Evolutionary conservation across 2,113 vertebrate species (phyloP), one percentile per base, ranked within the genome.

Genomic region (Hippocampus guttulatus): DNA sequence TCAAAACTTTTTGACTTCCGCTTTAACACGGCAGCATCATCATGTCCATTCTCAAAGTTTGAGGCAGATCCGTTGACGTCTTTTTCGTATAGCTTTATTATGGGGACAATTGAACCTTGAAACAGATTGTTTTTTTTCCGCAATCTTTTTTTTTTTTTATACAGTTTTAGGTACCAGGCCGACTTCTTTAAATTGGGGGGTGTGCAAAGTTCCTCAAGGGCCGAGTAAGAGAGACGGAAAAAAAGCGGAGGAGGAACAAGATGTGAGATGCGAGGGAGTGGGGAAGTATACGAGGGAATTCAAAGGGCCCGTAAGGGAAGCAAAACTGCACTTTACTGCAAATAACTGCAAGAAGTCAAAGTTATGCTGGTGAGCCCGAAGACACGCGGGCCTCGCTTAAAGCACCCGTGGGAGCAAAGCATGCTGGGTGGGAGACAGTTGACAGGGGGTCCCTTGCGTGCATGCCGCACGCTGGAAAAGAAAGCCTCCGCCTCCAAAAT

Each of bases 261-360:
- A 73, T 67, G 75, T 55, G 64, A 49, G 62, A 81, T 75, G 51
- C 2, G 38, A 47, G 40, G 77, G 72, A 80, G 63, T 71, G 51
- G 60, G 55, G 67, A 76, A 75, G 78, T 61, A 81, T 71, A 83
- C 77, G 68, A 81, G 68, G 72, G 79, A 87, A 91, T 89, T 84
- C 88, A 91, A 91, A 65, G 41, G 41, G 64, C 64, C 41, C 85
- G 86, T 83, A 81, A 82, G 87, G 79, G 79, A 7, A 84, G 77
- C 62, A 74, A 76, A 85, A 89, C 60, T 81, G 58, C 69, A 64
- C 77, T 77, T 65, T 30, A 55, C 76, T 78, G 72, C 70, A 79
- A 77, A 82, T 75, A 68, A 68, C 52, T 65, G 52, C 62, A 75
- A 74, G 20, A 75, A 74, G 20, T 66, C 30, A 65, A 69, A 72